Evolutionary conservation across 1,140 invertebrate genomes (phyloP).

Genomic region (Megathymus violae): DNA sequence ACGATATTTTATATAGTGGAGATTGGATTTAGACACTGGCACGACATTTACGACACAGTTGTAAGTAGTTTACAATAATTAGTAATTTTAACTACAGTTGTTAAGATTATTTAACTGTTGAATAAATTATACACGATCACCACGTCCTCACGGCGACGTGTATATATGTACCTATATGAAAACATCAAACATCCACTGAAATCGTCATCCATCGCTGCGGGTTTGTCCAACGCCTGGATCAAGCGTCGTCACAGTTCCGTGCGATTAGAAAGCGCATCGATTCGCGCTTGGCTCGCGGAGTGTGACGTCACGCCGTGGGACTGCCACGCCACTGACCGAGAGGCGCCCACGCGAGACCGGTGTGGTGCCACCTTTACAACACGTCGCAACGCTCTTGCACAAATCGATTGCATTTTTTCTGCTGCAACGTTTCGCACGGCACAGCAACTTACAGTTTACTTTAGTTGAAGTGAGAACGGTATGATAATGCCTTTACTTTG

Average conservation of each 20-base stretch:
- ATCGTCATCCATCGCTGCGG: too few species aligned
- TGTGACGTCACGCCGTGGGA: slow-evolving; percentile 56
- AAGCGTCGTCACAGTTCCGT: slow-evolving; percentile 38
- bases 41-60: too few species aligned
- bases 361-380: slow-evolving; percentile 46
- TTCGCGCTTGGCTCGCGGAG: slow-evolving; percentile 58
- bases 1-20: too few species aligned
- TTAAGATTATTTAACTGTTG: too few species aligned
- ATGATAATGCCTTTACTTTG: slow-evolving; percentile 17
- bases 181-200: too few species aligned
- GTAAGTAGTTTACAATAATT: too few species aligned
- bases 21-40: too few species aligned
- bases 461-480: slow-evolving; percentile 9
- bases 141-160: too few species aligned
- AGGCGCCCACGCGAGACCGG: slow-evolving; percentile 51
- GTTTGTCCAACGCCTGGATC: too few species aligned
- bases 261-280: slow-evolving; percentile 69
- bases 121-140: too few species aligned
- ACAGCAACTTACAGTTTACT: background rate
- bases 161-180: too few species aligned
- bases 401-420: slow-evolving; percentile 1
- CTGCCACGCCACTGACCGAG: slow-evolving; percentile 67
- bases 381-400: slow-evolving; percentile 18
- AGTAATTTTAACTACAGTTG: too few species aligned
- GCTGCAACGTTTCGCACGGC: background rate